Base-by-base conservation (phyloP, 1,140 invertebrate genomes). In the Drosophila miranda region DNA sequence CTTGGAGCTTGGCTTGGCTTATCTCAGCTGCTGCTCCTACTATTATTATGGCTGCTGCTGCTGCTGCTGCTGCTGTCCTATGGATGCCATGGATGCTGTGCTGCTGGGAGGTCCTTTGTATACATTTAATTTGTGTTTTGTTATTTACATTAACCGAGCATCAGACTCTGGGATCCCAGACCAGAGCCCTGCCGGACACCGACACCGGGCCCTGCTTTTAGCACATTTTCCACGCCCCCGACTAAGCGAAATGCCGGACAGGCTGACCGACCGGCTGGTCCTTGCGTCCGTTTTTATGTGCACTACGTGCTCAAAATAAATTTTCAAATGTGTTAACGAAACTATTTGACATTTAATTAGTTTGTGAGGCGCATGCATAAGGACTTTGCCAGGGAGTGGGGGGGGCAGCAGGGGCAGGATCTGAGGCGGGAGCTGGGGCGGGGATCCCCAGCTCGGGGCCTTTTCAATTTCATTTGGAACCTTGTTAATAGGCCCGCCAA, bases 301-400 rank as follows among this genome's bases (percentile, higher is more conserved):
- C 57, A 50, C 77, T 89, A 89, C 84, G 84, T 89, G 84, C 86
- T 89, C 71, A 81, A 89, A 89, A 89, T 89, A 89, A 89, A 89
- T 89, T 89, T 84, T 82, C 63, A 89, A 89, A 89, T 89, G 84
- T 89, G 84, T 89, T 89, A 89, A 89, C 86, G 84, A 84, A 89
- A 89, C 77, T 89, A 89, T 89, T 89, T 89, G 84, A 89, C 84
- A 89, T 89, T 89, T 89, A 89, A 89, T 89, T 89, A 89, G 84
- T 89, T 89, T 89, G 84, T 84, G 84, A 89, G 84, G 67, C 60
- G 84, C 86, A 89, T 89, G 86, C 86, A 72, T 71, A 87, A 89
- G 71, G 71, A 81, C 70, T 74, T 80, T 16, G 16, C 16, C 16
- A 16, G 16, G 54, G 49, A 63, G 60, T 59, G 16, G 16, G 63